Percentiles rank a stretch among this genome's conserved stretches.
Conservation (phyloP, 2,888 invertebrate species). For the Epinotia brunnichana region DNA sequence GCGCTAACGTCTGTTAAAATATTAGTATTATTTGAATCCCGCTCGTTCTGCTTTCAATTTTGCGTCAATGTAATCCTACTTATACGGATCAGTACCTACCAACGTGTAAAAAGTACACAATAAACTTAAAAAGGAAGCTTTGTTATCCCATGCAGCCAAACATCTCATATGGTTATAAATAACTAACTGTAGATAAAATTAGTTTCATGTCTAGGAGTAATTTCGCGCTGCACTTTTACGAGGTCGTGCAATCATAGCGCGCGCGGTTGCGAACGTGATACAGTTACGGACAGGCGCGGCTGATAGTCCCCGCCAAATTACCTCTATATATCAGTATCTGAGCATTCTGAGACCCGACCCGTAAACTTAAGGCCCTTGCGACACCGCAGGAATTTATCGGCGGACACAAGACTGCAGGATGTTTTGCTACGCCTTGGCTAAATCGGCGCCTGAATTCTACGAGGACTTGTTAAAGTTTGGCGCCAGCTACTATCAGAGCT, state of each 20-base stretch:
- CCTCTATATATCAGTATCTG: slow-evolving; percentile 39
- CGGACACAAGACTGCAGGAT: slow-evolving; percentile 39
- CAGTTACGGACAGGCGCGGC: slow-evolving; percentile 16
- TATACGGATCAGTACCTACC: no score
- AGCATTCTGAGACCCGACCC: slow-evolving; percentile 31
- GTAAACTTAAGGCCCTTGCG: slow-evolving; percentile 36
- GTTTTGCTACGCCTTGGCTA: slow-evolving; percentile 28
- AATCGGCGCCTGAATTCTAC: slow-evolving; percentile 10
- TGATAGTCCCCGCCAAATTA: slow-evolving; percentile 30
- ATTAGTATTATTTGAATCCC: neutral
- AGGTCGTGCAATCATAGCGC: slow-evolving; percentile 25
- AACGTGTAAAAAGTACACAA: no score
- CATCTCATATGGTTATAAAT: no score
- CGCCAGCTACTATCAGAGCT: slow-evolving; percentile 11
- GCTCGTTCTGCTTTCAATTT: neutral
- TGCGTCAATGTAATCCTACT: neutral
- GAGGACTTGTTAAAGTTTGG: slow-evolving; percentile 7
- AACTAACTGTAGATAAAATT: neutral
- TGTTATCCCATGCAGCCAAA: no score
- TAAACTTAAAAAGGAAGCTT: neutral
- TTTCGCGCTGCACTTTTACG: slow-evolving; percentile 25
- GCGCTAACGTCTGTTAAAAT: neutral
- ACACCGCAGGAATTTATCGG: slow-evolving; percentile 40
- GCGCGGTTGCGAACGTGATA: slow-evolving; percentile 15
- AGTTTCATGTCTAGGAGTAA: slow-evolving; percentile 31